Evolutionary conservation across 2,113 vertebrate species (phyloP).

Genomic region (Malurus melanocephalus): DNA sequence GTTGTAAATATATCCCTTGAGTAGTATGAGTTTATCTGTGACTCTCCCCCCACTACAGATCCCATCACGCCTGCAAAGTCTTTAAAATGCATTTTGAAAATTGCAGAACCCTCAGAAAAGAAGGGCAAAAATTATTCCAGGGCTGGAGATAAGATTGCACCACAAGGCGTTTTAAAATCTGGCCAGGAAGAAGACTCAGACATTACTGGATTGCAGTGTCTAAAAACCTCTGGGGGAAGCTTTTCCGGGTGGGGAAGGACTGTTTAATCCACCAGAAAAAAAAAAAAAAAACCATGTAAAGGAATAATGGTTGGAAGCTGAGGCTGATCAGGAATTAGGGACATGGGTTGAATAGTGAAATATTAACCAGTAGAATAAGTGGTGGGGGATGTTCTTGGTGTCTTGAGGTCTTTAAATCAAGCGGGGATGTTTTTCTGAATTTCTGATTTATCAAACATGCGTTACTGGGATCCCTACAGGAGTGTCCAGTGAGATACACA

Average conservation of each 20-base stretch:
- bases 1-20: background rate
- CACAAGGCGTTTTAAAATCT: constrained; percentile 2
- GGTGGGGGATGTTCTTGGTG: background rate
- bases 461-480: background rate
- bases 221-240: background rate
- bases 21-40: background rate
- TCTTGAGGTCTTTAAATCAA: background rate
- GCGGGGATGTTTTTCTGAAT: background rate
- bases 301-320: background rate
- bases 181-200: background rate
- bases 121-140: background rate
- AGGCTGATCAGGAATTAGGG: background rate
- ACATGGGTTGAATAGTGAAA: background rate
- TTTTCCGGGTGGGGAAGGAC: background rate
- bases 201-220: background rate
- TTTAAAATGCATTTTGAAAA: constrained; percentile 34
- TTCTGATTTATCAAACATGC: background rate
- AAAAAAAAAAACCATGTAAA: background rate
- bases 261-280: constrained; percentile 3
- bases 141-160: background rate
- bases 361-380: background rate
- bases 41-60: background rate
- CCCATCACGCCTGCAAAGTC: background rate
- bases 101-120: background rate
- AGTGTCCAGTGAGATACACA: rapidly evolving